Evolutionary conservation across 2,888 invertebrate species (phyloP), one percentile per base, ranked within the genome.

Genomic region (Slavum lentiscoides): DNA sequence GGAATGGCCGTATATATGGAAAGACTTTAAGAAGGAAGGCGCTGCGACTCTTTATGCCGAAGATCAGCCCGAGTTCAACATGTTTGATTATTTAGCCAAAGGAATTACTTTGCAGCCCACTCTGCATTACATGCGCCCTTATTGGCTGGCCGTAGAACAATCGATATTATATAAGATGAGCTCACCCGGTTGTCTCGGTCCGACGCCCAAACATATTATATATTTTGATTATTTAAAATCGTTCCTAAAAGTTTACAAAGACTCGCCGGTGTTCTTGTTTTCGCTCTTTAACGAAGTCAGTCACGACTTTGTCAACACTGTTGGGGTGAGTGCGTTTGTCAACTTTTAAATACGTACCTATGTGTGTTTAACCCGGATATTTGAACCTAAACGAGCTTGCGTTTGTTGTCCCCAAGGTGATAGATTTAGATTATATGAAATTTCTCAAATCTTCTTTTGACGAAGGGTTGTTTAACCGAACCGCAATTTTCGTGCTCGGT

Each of bases 21-120:
- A 87, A 37, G 85, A 86, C 70, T 88, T 86, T 83, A 84, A 85
- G 6, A 59, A 82, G 0, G 83, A 84, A 1, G 86, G 87, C 0
- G 88, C 87, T 74, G 85, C 85, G 13, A 88, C 88, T 2, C 84
- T 88, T 81, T 87, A 86, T 70, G 86, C 86, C 0, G 88, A 88
- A 84, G 88, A 88, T 83, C 85, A 85, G 17, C 87, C 88, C 0
- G 83, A 85, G 53, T 86, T 86, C 61, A 86, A 86, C 15, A 86
- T 86, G 72, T 88, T 88, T 83, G 87, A 87, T 77, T 88, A 87
- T 83, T 83, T 85, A 21, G 86, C 86, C 62, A 84, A 84, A 19
- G 87, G 88, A 0, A 87, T 88, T 82, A 83, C 84, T n/a, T 81
- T 84, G 7, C 85, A 85, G 15, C 88, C 88, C 0, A 86, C 87